Conservation (phyloP, 35 echinoderm and acorn worm species). For the Ptychodera flava region DNA sequence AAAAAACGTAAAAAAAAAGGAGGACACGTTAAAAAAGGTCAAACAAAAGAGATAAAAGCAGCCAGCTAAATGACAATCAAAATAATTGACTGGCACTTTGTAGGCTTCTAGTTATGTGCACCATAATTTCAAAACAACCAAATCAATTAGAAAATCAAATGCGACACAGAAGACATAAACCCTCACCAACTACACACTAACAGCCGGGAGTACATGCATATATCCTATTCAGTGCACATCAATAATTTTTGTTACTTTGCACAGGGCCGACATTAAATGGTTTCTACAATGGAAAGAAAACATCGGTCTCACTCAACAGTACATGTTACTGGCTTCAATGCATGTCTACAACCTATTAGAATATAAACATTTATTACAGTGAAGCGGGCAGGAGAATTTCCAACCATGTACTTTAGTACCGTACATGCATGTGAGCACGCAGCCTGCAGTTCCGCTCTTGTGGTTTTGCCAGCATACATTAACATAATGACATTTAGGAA, state of each 20-base stretch:
- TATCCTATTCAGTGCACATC: neutral
- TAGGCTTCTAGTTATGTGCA: neutral
- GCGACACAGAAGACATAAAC: neutral
- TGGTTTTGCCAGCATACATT: neutral
- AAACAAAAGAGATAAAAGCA: neutral
- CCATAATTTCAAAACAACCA: neutral
- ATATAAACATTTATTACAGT: neutral
- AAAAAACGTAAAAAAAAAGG: neutral
- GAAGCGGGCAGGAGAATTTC: too few species aligned
- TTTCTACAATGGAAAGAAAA: neutral
- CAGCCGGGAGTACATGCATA: neutral
- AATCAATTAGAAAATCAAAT: neutral
- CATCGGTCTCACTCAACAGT: neutral
- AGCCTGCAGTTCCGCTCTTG: neutral
- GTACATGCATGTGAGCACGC: too few species aligned
- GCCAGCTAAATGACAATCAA: neutral
- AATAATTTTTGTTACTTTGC: neutral
- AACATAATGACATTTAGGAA: neutral
- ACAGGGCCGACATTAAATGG: neutral
- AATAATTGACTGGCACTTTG: neutral
- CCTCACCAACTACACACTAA: neutral
- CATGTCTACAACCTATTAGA: neutral
- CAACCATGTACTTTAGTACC: neutral
- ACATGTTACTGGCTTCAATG: neutral
- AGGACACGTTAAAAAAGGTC: neutral